Evolutionary conservation across 2,888 invertebrate genomes (phyloP).

Genomic region (Nasonovia ribisnigri): DNA sequence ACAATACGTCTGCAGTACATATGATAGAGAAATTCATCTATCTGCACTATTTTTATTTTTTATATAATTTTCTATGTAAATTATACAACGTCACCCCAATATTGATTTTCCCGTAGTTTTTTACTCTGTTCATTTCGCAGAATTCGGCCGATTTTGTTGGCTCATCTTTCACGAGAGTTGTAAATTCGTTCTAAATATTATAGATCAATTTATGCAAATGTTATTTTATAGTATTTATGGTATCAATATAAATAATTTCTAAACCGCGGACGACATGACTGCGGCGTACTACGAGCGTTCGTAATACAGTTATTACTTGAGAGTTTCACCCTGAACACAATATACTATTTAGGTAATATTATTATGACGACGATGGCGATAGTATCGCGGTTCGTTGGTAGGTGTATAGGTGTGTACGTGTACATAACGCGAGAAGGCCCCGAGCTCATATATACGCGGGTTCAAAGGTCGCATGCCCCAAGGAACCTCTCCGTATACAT

Average conservation of each 20-base stretch:
- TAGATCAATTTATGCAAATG: too few species aligned
- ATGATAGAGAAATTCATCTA: background rate
- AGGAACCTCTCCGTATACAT: background rate
- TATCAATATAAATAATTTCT: too few species aligned
- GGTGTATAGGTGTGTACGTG: background rate
- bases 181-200: too few species aligned
- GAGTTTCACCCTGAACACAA: background rate
- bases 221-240: too few species aligned
- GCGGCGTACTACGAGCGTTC: background rate
- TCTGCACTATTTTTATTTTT: background rate
- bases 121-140: too few species aligned
- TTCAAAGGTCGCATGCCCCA: background rate
- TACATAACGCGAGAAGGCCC: background rate
- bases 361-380: background rate
- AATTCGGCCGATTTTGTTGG: too few species aligned
- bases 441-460: background rate
- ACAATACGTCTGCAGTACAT: background rate
- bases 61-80: background rate
- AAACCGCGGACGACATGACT: too few species aligned
- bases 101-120: background rate
- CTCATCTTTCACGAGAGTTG: too few species aligned
- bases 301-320: background rate
- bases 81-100: background rate
- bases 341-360: background rate
- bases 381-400: background rate